These are phyloP conservation scores for Papilio helenus DNA, from an alignment of 1,140 invertebrate species.

Conservation along the genomic window DNA sequence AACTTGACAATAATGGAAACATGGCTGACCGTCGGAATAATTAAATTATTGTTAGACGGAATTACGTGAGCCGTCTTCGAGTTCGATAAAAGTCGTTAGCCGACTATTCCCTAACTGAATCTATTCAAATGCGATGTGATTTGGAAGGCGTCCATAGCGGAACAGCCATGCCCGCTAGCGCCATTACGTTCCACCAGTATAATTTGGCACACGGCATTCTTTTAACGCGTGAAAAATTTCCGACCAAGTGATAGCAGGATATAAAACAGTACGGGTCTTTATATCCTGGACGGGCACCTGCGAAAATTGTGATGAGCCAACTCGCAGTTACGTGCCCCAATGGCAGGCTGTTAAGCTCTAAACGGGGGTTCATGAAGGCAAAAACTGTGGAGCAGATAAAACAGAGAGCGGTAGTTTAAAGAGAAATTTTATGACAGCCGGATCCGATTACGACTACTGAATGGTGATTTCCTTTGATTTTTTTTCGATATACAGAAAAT, in stretches of 20 bases:
- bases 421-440: constrained; percentile 44
- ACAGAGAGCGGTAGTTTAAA: constrained; percentile 51
- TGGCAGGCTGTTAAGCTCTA: constrained; percentile 67
- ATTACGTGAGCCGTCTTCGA: constrained; percentile 11
- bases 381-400: constrained; percentile 55
- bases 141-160: constrained; percentile 64
- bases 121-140: constrained; percentile 69
- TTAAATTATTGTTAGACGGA: not conserved
- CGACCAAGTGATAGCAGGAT: constrained; percentile 16
- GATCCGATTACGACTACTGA: constrained; percentile 2
- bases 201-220: constrained; percentile 46
- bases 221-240: constrained; percentile 44
- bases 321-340: constrained; percentile 66
- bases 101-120: constrained; percentile 58
- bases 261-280: constrained; percentile 46
- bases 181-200: constrained; percentile 56
- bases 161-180: constrained; percentile 49
- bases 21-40: not conserved
- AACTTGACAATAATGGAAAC: not conserved
- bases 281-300: constrained; percentile 55
- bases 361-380: constrained; percentile 63
- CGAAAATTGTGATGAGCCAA: constrained; percentile 65
- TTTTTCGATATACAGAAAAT: constrained; percentile 31
- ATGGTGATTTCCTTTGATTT: not conserved
- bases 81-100: constrained; percentile 57